These are phyloP conservation scores for Cistogaster globosa DNA, from an alignment of 2,888 invertebrate genomes.

Conservation along the genomic window DNA sequence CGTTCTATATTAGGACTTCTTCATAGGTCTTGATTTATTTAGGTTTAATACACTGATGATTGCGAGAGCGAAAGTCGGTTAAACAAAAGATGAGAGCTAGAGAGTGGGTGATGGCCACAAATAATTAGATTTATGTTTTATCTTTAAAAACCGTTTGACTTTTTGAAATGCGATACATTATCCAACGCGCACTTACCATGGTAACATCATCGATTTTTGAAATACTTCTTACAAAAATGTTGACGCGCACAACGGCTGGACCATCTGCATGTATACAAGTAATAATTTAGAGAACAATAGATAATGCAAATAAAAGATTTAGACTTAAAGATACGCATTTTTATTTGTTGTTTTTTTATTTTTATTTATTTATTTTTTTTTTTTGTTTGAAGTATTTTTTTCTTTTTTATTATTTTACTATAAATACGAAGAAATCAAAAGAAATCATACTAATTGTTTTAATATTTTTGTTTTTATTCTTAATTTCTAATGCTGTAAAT, in stretches of 20 bases:
- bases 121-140: constrained; percentile 34
- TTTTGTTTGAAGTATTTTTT: not conserved
- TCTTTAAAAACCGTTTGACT: constrained; percentile 59
- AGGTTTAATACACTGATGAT: not conserved
- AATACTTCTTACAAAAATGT: constrained; percentile 99
- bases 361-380: not conserved
- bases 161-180: constrained; percentile 73
- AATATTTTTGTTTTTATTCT: not conserved
- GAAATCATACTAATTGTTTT: not conserved
- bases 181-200: constrained; percentile 92
- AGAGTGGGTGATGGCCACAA: constrained; percentile 15
- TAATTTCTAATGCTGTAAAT: constrained; percentile 11
- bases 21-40: not conserved
- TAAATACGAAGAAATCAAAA: not conserved
- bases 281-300: constrained; percentile 68
- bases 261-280: constrained; percentile 87
- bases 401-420: not conserved
- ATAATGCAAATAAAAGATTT: constrained; percentile 49
- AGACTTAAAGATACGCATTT: not conserved
- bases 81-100: not conserved
- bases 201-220: constrained; percentile 99
- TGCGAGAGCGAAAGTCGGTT: not conserved
- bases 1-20: too few relatives aligned
- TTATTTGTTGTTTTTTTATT: not conserved
- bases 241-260: constrained; percentile 97